Percentiles rank a stretch among this genome's conserved stretches.
Evolutionary conservation across 2,797 vertebrate species (phyloP).

Genomic region (Vireo griseus): DNA sequence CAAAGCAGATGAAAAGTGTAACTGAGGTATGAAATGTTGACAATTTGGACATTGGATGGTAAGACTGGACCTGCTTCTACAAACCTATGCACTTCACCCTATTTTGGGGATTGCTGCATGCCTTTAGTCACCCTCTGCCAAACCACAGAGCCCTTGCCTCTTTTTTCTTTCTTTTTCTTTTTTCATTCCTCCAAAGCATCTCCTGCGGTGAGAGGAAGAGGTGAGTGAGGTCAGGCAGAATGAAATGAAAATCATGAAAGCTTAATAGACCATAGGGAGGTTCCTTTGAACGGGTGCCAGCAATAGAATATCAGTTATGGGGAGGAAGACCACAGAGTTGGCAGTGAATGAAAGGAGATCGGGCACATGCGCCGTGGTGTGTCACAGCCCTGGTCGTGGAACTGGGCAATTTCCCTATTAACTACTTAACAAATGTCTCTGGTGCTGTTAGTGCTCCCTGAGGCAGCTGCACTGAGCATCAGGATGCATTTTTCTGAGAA

Average conservation of each 20-base stretch:
- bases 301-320: neutral
- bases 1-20: neutral
- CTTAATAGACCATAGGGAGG: conserved; percentile 32
- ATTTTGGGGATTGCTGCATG: neutral
- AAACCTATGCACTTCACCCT: neutral
- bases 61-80: neutral
- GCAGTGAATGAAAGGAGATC: neutral
- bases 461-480: neutral
- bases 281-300: conserved; percentile 30
- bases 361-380: fast-evolving
- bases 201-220: neutral
- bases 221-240: conserved; percentile 31
- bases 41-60: neutral
- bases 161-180: neutral
- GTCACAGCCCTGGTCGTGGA: neutral
- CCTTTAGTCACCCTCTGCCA: neutral
- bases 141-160: neutral
- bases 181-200: neutral
- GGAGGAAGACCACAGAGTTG: neutral
- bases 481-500: neutral
- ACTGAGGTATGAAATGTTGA: neutral
- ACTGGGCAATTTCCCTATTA: neutral
- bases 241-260: conserved; percentile 29
- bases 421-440: neutral
- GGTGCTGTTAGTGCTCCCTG: neutral